phyloP scores from a whole-genome alignment of 2,888 invertebrate genomes.

The Syrista parreyssii region DNA sequence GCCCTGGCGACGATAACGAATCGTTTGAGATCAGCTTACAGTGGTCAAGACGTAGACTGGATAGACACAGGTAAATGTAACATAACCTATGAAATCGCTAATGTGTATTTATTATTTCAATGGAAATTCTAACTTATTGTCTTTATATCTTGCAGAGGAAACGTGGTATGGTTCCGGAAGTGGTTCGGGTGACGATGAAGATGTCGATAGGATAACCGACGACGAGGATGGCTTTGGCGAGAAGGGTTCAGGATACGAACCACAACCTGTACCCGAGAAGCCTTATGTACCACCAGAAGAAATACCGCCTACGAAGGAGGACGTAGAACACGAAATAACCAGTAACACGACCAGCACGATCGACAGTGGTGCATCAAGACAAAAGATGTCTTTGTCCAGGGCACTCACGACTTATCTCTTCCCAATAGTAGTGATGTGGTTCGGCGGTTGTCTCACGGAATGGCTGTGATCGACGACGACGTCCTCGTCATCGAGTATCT shows the following conservation, averaged over 20 bases:
- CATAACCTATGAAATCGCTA: neutral
- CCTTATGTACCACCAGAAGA: conserved; percentile 45
- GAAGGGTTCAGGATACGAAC: conserved; percentile 64
- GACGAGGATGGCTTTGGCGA: conserved; percentile 60
- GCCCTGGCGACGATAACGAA: conserved; percentile 82
- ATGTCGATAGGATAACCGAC: conserved; percentile 59
- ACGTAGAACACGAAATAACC: conserved; percentile 42
- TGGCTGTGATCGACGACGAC: conserved; percentile 76
- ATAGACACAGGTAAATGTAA: conserved; percentile 70
- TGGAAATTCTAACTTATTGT: neutral
- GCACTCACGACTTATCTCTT: conserved; percentile 81
- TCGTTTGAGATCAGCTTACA: conserved; percentile 87
- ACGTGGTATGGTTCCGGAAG: conserved; percentile 76
- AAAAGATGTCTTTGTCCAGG: conserved; percentile 69
- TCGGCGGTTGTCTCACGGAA: conserved; percentile 84
- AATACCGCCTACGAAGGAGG: conserved; percentile 41
- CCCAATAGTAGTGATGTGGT: conserved; percentile 87
- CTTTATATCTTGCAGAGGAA: conserved; percentile 66
- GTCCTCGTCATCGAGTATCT: neutral
- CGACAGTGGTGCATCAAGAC: conserved; percentile 62
- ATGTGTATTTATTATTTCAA: neutral
- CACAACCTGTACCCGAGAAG: conserved; percentile 46
- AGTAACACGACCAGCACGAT: conserved; percentile 60
- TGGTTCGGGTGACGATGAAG: conserved; percentile 76
- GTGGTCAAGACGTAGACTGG: conserved; percentile 93